These are phyloP conservation scores for Cinclus cinclus DNA, from an alignment of 2,113 vertebrate genomes.

Conservation along the genomic window DNA sequence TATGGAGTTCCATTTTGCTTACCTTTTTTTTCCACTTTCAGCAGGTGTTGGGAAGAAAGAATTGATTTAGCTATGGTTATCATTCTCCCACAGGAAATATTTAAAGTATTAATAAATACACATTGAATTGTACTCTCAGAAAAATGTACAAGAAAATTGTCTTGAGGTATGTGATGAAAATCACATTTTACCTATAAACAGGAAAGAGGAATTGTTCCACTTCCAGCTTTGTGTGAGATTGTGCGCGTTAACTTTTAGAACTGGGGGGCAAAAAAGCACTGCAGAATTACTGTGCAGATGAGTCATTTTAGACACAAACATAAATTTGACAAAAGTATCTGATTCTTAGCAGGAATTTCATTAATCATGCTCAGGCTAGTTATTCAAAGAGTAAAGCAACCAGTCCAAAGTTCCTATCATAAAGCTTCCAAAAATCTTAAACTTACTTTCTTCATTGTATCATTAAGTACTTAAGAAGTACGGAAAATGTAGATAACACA, in stretches of 20 bases:
- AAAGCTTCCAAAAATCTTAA: not conserved
- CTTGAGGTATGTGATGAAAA: not conserved
- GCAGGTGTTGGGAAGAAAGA: not conserved
- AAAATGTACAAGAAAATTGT: conserved; percentile 37
- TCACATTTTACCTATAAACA: not conserved
- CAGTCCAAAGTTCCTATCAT: not conserved
- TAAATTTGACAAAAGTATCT: not conserved
- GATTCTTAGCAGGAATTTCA: not conserved
- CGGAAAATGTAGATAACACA: not conserved
- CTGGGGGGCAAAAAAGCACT: not conserved
- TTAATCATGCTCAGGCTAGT: not conserved
- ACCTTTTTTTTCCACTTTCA: not conserved
- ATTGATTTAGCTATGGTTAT: not conserved
- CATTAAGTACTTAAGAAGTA: not conserved
- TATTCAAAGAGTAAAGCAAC: not conserved
- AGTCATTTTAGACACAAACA: not conserved
- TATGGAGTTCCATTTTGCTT: not conserved
- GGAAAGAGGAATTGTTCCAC: not conserved
- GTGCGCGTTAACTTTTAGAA: not conserved
- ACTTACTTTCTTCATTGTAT: not conserved
- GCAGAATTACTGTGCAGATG: not conserved
- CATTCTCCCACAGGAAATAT: not conserved
- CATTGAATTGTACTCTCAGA: conserved; percentile 33
- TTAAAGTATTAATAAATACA: conserved; percentile 53
- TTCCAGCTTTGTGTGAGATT: not conserved